Evolutionary conservation across 2,113 vertebrate species (phyloP), one percentile per base, ranked within the genome.

Genomic region (Columbina picui): DNA sequence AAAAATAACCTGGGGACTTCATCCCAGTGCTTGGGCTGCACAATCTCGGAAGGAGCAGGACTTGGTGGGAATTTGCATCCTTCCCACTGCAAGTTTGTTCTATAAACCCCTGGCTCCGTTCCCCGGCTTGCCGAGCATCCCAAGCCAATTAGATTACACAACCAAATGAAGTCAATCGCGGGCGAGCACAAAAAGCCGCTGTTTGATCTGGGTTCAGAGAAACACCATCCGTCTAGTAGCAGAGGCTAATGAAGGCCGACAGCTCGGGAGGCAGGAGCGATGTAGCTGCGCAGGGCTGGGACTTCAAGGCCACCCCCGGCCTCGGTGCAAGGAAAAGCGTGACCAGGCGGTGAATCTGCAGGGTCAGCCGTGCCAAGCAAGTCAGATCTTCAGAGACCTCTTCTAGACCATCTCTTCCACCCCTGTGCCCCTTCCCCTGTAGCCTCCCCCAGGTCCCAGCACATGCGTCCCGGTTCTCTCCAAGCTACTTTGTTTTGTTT

Each of bases 261-360:
- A 70, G 64, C 53, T 57, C 82, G 8, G 77, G 82, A 84, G 90
- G 68, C 34, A 90, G 50, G 67, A 96, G 84, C 21, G 0, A 2
- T 4, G 63, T 25, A 63, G 41, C 91, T 8, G 2, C 12, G 69
- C 77, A 57, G 56, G 69, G 77, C 90, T 91, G 89, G 60, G 80
- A 60, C 61, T 52, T 27, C 79, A 88, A 88, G 87, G 88, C 82
- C 81, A 76, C 53, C 81, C 39, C 45, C 23, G 32, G 52, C 32
- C 49, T 73, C 17, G 0, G 43, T 1, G 4, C 13, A 2, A 52
- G 30, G 1, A 0, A 21, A n/a, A 89, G 81, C 6, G 0, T 36
- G 69, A 53, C 67, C 3, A 50, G 69, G 17, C 36, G 45, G 7
- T 0, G 64, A 79, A 61, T 49, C 60, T 12, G 41, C 64, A 55